phyloP scores from a whole-genome alignment of 2,797 vertebrate species.

The Fundulus diaphanus region DNA sequence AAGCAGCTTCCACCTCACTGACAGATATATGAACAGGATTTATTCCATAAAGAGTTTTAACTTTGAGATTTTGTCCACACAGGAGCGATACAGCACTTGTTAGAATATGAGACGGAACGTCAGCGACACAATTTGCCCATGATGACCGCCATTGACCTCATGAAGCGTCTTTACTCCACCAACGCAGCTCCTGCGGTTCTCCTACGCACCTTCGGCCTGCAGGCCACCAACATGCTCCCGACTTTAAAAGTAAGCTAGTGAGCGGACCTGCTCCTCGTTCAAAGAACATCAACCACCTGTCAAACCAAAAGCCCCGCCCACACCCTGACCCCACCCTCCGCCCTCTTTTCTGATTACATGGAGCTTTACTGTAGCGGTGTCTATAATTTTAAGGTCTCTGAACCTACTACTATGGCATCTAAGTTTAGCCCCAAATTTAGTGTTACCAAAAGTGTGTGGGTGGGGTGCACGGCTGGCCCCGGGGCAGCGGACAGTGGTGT shows the following conservation, averaged over 20 bases:
- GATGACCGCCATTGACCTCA: slow-evolving; percentile 89
- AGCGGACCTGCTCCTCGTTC: slow-evolving; percentile 31
- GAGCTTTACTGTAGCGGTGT: slow-evolving; percentile 73
- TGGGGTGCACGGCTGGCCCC: slow-evolving; percentile 79
- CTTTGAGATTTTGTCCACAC: slow-evolving; percentile 17
- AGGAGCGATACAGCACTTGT: slow-evolving; percentile 92
- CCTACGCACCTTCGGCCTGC: slow-evolving; percentile 92
- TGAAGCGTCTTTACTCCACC: slow-evolving; percentile 94
- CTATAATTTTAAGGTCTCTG: slow-evolving; percentile 85
- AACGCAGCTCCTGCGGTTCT: slow-evolving; percentile 85
- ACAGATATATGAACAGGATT: background rate
- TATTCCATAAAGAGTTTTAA: background rate
- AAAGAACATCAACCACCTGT: slow-evolving; percentile 68
- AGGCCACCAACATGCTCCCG: slow-evolving; percentile 91
- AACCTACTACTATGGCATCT: slow-evolving; percentile 84
- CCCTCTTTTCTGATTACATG: slow-evolving; percentile 82
- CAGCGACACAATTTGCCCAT: slow-evolving; percentile 94
- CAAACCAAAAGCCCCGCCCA: slow-evolving; percentile 56
- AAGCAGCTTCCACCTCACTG: background rate
- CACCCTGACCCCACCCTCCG: slow-evolving; percentile 55
- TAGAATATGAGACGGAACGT: slow-evolving; percentile 91
- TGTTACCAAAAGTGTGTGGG: slow-evolving; percentile 87
- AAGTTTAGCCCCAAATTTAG: slow-evolving; percentile 87
- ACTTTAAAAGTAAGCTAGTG: slow-evolving; percentile 88
- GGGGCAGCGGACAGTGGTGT: slow-evolving; percentile 77